Evolutionary conservation across 2,797 vertebrate genomes (phyloP), one percentile per base, ranked within the genome.

Genomic region (Megaceryle alcyon): DNA sequence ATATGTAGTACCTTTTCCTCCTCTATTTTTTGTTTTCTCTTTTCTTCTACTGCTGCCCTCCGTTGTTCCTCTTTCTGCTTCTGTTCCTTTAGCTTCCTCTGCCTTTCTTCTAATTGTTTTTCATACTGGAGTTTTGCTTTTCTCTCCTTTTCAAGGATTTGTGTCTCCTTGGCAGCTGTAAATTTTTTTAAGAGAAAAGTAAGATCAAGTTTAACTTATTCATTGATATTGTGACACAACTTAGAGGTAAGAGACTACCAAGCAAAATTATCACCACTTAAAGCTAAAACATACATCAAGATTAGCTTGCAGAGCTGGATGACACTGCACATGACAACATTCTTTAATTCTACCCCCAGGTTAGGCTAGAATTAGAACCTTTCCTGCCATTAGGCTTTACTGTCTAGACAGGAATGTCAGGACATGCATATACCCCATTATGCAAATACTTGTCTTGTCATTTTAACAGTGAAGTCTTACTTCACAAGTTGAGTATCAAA

Each of bases 31-130:
- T 98, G 98, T 95, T 98, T 99, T 94, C 99, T 98, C 93, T 99
- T 99, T 94, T 99, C 98, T 97, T 99, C 99, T 57, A 98, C 99
- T 8, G 99, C 99, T 57, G 98, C 51, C 80, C 99, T 98, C 82
- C 99, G 98, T 83, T 99, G 99, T 33, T 99, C 99, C 95, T 99
- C 99, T 92, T 99, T 99, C 94, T 96, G 98, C 66, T 99, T 98
- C 92, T 99, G 99, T 82, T 99, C 99, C 68, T 98, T 99, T 14
- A 99, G 94, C 63, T 98, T 99, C 81, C 97, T 98, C 68, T 99
- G 99, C 69, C 98, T 99, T 96, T 99, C 99, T 97, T 99, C 99
- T 96, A 99, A 82, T 92, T 99, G 99, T 43, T 98, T 99, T 95
- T 99, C 99, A 66, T 99, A 99, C 33, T 98, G 98, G 49, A 99